A percentile compares a stretch with the other conserved stretches of the same genome.
These are phyloP conservation scores for Lophochroa leadbeateri DNA, from an alignment of 2,113 vertebrate species.

Conservation along the genomic window DNA sequence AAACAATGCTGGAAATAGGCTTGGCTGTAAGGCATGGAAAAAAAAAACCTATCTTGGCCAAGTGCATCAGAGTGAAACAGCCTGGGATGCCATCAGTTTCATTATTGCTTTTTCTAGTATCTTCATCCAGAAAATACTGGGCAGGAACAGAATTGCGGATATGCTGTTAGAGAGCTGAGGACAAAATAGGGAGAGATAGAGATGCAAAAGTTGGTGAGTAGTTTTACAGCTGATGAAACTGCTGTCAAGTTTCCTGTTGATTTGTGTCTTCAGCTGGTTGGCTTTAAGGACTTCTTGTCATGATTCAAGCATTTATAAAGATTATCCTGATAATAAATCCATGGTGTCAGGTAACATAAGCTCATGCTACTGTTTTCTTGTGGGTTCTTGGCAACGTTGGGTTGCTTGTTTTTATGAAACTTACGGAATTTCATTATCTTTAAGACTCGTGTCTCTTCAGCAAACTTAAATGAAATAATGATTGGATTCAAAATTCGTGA, in stretches of 20 bases:
- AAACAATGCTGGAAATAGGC: constrained; percentile 20
- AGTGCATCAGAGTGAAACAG: background rate
- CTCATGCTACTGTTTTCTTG: background rate
- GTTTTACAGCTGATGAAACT: background rate
- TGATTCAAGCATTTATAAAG: background rate
- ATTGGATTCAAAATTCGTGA: background rate
- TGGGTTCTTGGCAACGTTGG: background rate
- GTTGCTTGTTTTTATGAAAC: background rate
- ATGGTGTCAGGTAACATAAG: background rate
- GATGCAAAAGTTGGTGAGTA: background rate
- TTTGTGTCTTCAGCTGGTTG: background rate
- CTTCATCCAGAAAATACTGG: background rate
- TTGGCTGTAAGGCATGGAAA: constrained; percentile 53
- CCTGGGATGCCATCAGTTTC: constrained; percentile 14
- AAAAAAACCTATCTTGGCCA: background rate
- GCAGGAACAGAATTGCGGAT: background rate
- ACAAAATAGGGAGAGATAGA: background rate
- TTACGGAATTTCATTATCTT: background rate
- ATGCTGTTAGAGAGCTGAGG: background rate
- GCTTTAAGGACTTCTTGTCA: background rate
- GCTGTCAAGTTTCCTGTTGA: background rate
- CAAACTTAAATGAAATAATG: background rate
- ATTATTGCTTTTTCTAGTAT: background rate
- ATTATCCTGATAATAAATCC: background rate
- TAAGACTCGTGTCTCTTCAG: background rate